phyloP scores from a whole-genome alignment of 1,140 invertebrate genomes.

The Aphis gossypii region DNA sequence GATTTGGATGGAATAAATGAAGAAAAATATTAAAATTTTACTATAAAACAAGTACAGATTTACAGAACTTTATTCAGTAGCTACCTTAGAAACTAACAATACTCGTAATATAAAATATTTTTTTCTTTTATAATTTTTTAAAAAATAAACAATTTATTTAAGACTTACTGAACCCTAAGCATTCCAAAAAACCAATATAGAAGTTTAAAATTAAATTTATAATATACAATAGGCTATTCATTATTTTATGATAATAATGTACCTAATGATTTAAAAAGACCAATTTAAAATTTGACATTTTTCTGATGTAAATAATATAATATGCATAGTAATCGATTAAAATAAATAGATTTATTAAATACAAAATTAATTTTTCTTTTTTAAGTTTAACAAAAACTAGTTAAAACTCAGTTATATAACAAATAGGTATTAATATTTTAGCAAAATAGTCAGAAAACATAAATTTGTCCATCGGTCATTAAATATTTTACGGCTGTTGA shows the following conservation, averaged over 20 bases:
- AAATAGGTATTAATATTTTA: constrained; percentile 9
- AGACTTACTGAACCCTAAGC: neutral
- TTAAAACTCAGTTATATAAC: neutral
- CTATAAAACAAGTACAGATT: neutral
- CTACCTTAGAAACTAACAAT: neutral
- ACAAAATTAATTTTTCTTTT: too few species aligned
- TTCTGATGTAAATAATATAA: neutral
- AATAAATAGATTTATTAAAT: neutral
- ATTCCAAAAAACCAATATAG: neutral
- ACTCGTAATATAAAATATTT: neutral
- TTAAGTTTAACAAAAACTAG: too few species aligned
- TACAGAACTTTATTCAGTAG: neutral
- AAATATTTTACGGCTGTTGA: constrained; percentile 10
- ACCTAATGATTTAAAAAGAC: neutral
- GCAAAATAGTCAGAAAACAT: neutral
- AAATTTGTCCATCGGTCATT: neutral
- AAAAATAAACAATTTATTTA: neutral
- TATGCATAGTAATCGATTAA: neutral
- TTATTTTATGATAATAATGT: neutral
- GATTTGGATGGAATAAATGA: neutral
- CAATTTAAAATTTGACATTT: neutral
- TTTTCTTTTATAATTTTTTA: neutral
- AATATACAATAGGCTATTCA: neutral
- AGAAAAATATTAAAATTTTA: neutral
- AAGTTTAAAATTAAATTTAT: neutral